Conservation (phyloP, 2,888 invertebrate genomes). For the Euplexia lucipara region DNA sequence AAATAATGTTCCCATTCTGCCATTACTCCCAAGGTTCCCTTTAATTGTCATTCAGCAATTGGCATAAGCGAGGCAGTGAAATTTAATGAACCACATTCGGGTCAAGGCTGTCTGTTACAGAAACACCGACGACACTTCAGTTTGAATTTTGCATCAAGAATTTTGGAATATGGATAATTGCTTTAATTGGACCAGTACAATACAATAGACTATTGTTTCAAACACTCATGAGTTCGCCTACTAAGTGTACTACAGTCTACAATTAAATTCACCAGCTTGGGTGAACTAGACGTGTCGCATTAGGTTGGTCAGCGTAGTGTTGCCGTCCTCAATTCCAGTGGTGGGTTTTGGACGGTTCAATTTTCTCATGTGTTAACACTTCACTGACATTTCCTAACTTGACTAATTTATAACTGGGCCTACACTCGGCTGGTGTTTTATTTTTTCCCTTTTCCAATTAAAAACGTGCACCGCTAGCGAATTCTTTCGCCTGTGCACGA, state of each 20-base stretch:
- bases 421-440: conserved; percentile 57
- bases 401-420: conserved; percentile 61
- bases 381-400: conserved; percentile 18
- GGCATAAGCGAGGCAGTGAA: conserved; percentile 81
- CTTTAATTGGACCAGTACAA: conserved; percentile 53
- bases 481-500: conserved; percentile 75
- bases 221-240: conserved; percentile 39
- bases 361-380: conserved; percentile 24
- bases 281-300: conserved; percentile 7
- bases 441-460: conserved; percentile 77
- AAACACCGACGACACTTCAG: conserved; percentile 61
- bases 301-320: neutral
- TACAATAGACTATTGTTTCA: conserved; percentile 52
- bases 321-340: neutral
- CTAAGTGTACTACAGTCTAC: conserved; percentile 26
- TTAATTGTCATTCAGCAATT: conserved; percentile 85
- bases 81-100: conserved; percentile 85
- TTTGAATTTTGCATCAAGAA: conserved; percentile 64
- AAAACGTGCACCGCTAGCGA: conserved; percentile 75
- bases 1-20: conserved; percentile 72
- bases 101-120: conserved; percentile 79
- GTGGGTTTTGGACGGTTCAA: conserved; percentile 5
- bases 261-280: conserved; percentile 19
- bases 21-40: conserved; percentile 76
- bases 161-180: conserved; percentile 60